Conservation (phyloP, 2,888 invertebrate genomes). For the Cerastis rubricosa region DNA sequence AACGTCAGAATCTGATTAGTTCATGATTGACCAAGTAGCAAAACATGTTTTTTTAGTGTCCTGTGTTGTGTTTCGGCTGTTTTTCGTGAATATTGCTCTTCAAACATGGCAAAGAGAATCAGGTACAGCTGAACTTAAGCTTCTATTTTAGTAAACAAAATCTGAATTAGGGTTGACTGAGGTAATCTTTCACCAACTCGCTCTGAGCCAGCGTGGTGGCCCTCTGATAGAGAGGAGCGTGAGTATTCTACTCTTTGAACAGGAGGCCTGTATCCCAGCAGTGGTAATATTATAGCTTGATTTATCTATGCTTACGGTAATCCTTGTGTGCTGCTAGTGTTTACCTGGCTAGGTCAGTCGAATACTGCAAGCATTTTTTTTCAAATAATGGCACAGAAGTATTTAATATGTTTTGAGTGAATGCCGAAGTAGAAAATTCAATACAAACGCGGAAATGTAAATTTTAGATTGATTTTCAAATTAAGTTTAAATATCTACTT, state of each 20-base stretch:
- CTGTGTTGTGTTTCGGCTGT: not conserved
- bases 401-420: no score
- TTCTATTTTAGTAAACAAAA: not conserved
- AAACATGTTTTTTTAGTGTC: not conserved
- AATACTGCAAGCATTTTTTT: not conserved
- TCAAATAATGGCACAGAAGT: not conserved
- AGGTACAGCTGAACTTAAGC: not conserved
- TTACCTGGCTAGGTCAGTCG: not conserved
- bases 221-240: not conserved
- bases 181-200: not conserved
- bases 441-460: not conserved
- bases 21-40: no score
- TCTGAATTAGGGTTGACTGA: not conserved
- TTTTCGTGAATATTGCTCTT: conserved; percentile 1
- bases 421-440: no score
- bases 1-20: not conserved
- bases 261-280: not conserved
- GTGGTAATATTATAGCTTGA: not conserved
- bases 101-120: conserved; percentile 1
- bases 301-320: not conserved
- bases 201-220: not conserved
- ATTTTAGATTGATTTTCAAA: not conserved
- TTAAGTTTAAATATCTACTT: not conserved
- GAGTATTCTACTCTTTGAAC: no score
- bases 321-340: not conserved